Conservation (phyloP, 1,140 invertebrate species). For the Xylocopa sonorina region DNA sequence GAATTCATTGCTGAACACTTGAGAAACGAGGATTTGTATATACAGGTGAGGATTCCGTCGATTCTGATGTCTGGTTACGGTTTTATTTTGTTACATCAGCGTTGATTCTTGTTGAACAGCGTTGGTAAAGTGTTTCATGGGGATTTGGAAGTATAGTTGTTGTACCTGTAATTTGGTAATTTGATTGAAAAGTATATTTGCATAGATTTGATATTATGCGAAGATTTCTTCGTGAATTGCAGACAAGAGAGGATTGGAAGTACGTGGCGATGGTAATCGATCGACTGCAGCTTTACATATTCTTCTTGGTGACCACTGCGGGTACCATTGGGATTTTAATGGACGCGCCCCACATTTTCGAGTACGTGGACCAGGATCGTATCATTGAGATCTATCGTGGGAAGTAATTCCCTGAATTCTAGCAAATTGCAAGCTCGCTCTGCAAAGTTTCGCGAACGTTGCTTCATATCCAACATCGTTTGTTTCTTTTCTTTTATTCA, state of each 20-base stretch:
- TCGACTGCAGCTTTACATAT: constrained; percentile 97
- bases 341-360: constrained; percentile 99
- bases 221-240: constrained; percentile 64
- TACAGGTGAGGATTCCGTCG: constrained; percentile 88
- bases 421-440: constrained; percentile 46
- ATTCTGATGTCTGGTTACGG: neutral
- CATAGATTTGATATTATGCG: too few relatives aligned
- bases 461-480: too few relatives aligned
- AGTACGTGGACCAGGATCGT: constrained; percentile 98
- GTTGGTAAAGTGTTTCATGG: neutral
- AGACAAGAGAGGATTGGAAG: too few relatives aligned
- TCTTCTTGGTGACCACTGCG: constrained; percentile 98
- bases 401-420: constrained; percentile 85
- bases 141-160: too few relatives aligned
- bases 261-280: constrained; percentile 99
- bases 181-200: too few relatives aligned
- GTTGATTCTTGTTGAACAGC: neutral
- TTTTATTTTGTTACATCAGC: neutral
- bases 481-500: too few relatives aligned
- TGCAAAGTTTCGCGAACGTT: too few relatives aligned
- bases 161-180: too few relatives aligned
- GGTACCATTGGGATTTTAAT: constrained; percentile 98
- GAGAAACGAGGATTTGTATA: constrained; percentile 97
- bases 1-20: constrained; percentile 99
- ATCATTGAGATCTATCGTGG: constrained; percentile 97